Base-by-base conservation (phyloP, 2,888 invertebrate species). In the Smittia aterrima region DNA sequence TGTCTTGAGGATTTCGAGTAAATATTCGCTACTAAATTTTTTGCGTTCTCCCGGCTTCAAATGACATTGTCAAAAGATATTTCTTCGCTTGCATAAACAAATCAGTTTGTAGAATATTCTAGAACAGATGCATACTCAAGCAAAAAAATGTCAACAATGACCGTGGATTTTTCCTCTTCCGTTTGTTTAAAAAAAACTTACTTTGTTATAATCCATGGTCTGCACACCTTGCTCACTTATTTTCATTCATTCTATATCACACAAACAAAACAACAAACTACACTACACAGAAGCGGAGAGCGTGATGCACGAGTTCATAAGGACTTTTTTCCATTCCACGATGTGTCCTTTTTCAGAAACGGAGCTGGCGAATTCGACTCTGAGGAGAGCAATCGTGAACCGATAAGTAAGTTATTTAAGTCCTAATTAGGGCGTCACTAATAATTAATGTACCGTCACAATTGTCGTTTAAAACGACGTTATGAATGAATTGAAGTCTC, bases 1-100 rank as follows among this genome's bases (percentile, higher is more conserved):
- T 64, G 64, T 20, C 27, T 27, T 64, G 64, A 64, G 25, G 64
- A 64, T 16, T 64, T 64, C 64, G 64, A 25, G 64, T 64, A 64
- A 64, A 64, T 64, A 64, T 64, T 25, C 18, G 58, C 6, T 22
- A 13, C 2, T 16, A 16, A 47, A 47, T 47, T 38, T 38, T 38
- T 38, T 38, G 6, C 11, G 6, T 6, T 38, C 38, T 38, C 11
- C 38, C 38, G 38, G 6, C 38, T 11, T 38, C 11, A 38, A 38
- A 38, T 38, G 6, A 9, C 11, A 38, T 38, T 38, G 38, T 38
- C 7, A 38, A 38, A 38, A 9, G 38, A 38, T 38, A 38, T 38
- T 38, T 38, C 11, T n/a, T n/a, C n/a, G n/a, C n/a, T n/a, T n/a
- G n/a, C n/a, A n/a, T n/a, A n/a, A n/a, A n/a, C n/a, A n/a, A n/a